These are phyloP conservation scores for Siniperca scherzeri DNA, from an alignment of 2,797 vertebrate species.

Conservation along the genomic window DNA sequence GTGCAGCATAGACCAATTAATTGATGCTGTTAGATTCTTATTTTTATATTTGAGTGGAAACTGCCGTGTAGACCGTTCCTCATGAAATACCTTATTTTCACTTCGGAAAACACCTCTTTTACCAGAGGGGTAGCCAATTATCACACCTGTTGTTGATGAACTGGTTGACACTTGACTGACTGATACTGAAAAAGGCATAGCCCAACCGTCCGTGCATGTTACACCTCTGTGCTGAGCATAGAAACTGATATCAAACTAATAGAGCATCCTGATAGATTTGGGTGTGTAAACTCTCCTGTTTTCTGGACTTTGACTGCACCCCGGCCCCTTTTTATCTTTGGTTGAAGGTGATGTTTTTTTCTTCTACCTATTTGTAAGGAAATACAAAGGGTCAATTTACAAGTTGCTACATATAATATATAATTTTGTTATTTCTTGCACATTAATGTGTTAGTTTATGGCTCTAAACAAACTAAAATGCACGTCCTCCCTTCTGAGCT, in stretches of 20 bases:
- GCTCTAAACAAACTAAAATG: not conserved
- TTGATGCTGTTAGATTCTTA: not conserved
- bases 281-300: not conserved
- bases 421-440: not conserved
- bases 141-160: constrained; percentile 23
- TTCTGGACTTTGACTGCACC: not conserved
- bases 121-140: not conserved
- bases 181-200: not conserved
- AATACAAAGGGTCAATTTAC: not conserved
- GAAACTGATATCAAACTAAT: not conserved
- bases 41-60: not conserved
- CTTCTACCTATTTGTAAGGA: not conserved
- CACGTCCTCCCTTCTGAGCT: not conserved
- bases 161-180: not conserved
- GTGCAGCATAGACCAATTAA: not conserved
- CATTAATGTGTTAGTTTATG: too few species aligned
- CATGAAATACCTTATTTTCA: not conserved
- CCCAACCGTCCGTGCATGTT: too few species aligned
- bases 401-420: not conserved
- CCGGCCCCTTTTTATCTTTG: not conserved
- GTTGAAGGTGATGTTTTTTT: not conserved
- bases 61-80: not conserved
- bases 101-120: not conserved
- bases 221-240: too few species aligned
- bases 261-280: not conserved